Evolutionary conservation across 2,888 invertebrate species (phyloP).

Genomic region (Germaria angustata): DNA sequence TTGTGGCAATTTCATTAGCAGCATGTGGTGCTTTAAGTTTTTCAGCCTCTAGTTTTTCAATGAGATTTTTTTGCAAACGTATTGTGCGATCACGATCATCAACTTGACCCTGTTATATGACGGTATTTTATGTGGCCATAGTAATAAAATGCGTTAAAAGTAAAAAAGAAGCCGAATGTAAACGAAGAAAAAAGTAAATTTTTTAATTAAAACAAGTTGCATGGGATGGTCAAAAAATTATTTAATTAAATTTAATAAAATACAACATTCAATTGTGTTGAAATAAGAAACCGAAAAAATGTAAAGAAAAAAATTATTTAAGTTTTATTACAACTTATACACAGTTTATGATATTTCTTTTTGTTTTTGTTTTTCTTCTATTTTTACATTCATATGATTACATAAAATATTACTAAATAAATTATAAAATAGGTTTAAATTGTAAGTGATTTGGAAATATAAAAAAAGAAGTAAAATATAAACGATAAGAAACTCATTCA

Average conservation of each 20-base stretch:
- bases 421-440: background rate
- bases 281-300: constrained; percentile 14
- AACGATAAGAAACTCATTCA: too few species aligned
- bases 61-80: constrained; percentile 88
- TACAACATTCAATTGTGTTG: constrained; percentile 47
- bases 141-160: constrained; percentile 42
- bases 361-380: background rate
- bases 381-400: background rate
- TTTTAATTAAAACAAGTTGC: constrained; percentile 12
- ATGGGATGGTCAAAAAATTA: constrained; percentile 6
- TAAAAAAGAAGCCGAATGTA: constrained; percentile 12
- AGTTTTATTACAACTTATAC: background rate
- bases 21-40: constrained; percentile 69
- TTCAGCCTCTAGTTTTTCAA: constrained; percentile 82
- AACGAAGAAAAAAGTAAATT: constrained; percentile 19
- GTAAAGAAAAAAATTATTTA: background rate
- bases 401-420: background rate
- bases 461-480: too few species aligned
- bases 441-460: background rate
- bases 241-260: constrained; percentile 34
- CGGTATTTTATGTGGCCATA: constrained; percentile 23
- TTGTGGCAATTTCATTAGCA: constrained; percentile 68
- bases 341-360: background rate
- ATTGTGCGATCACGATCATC: constrained; percentile 93
- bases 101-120: constrained; percentile 84